These are phyloP conservation scores for Corythaeola cristata DNA, from an alignment of 2,113 vertebrate species.

Conservation along the genomic window DNA sequence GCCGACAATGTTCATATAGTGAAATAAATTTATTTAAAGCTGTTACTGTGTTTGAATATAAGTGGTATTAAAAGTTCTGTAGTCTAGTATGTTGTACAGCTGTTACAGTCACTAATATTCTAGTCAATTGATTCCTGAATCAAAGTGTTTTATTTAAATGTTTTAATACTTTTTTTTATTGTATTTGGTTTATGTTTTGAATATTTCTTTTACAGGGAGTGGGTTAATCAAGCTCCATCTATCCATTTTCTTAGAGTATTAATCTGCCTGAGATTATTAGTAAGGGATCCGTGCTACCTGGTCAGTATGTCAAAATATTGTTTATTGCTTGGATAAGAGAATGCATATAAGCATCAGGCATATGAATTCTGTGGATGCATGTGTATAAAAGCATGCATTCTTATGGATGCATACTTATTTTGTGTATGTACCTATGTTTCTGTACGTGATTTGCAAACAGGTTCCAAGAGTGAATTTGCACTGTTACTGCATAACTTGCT, in stretches of 20 bases:
- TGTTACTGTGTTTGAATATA: background rate
- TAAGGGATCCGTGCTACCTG: conserved; percentile 85
- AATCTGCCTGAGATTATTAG: conserved; percentile 85
- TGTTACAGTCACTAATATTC: background rate
- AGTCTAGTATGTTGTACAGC: background rate
- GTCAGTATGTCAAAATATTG: conserved; percentile 64
- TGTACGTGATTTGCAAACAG: background rate
- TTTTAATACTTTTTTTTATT: background rate
- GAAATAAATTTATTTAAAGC: background rate
- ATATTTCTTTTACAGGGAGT: conserved; percentile 77
- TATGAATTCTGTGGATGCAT: background rate
- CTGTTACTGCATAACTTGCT: background rate
- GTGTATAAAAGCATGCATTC: background rate
- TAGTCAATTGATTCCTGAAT: background rate
- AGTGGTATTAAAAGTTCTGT: background rate
- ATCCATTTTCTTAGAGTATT: conserved; percentile 83
- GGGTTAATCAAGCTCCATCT: conserved; percentile 77
- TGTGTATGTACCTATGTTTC: background rate
- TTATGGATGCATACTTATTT: background rate
- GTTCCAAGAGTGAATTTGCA: background rate
- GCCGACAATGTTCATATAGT: background rate
- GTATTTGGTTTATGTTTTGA: background rate
- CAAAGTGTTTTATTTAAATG: background rate
- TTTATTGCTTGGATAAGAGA: background rate
- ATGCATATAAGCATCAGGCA: background rate